A percentile compares a stretch with the other conserved stretches of the same genome.
phyloP scores from a whole-genome alignment of 1,140 invertebrate species.

The Galleria mellonella region DNA sequence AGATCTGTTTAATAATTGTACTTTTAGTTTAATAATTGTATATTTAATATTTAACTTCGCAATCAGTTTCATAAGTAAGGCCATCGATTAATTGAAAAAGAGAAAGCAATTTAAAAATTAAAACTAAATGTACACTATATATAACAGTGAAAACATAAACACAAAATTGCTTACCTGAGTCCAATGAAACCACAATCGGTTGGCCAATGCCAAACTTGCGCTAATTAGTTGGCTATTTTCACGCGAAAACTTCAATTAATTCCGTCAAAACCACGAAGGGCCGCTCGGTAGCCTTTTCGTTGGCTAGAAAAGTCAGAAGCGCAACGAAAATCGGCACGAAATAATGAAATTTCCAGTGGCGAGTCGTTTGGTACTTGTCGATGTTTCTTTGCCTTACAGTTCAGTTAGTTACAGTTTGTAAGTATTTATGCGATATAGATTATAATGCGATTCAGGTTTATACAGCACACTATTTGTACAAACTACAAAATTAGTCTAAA shows the following conservation, averaged over 20 bases:
- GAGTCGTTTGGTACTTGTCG: slow-evolving; percentile 15
- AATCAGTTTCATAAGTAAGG: too few relatives aligned
- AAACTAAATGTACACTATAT: not conserved
- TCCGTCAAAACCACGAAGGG: slow-evolving; percentile 29
- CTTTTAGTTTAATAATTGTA: too few relatives aligned
- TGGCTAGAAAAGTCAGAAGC: slow-evolving; percentile 29
- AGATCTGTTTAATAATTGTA: too few relatives aligned
- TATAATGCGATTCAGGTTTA: not conserved
- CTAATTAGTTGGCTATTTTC: slow-evolving; percentile 48
- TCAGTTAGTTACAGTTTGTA: not conserved
- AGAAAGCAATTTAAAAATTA: too few relatives aligned
- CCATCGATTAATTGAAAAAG: too few relatives aligned
- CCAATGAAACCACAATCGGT: slow-evolving; percentile 3
- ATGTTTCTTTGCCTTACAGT: slow-evolving; percentile 7
- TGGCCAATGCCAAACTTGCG: slow-evolving; percentile 17
- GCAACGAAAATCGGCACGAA: slow-evolving; percentile 24
- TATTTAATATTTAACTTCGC: too few relatives aligned
- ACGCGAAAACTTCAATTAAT: slow-evolving; percentile 42
- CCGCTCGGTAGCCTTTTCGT: slow-evolving; percentile 19
- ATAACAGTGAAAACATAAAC: too few relatives aligned
- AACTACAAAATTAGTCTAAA: too few relatives aligned
- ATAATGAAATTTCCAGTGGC: slow-evolving; percentile 29
- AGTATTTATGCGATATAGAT: too few relatives aligned
- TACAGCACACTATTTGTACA: too few relatives aligned
- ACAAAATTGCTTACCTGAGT: slow-evolving; percentile 5